phyloP scores from a whole-genome alignment of 2,888 invertebrate species.

The Sminthurinus aureus region DNA sequence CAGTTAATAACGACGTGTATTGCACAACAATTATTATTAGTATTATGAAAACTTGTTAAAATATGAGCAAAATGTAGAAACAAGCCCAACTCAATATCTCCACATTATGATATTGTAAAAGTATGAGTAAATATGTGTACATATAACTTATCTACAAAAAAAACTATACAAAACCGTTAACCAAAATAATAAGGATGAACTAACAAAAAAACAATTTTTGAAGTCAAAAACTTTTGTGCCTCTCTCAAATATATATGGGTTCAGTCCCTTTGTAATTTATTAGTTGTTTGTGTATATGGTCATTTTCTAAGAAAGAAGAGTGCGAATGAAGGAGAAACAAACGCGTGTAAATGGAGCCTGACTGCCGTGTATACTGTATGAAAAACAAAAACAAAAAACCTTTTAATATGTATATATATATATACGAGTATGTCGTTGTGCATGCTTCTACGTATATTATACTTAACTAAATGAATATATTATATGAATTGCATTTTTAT shows the following conservation, averaged over 20 bases:
- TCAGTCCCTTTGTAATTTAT: slow-evolving; percentile 31
- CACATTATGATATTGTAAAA: background rate
- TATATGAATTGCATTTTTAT: background rate
- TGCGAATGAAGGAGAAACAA: slow-evolving; percentile 14
- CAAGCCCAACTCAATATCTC: background rate
- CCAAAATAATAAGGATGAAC: slow-evolving; percentile 4
- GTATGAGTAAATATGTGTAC: background rate
- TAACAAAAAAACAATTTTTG: background rate
- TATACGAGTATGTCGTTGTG: slow-evolving; percentile 24
- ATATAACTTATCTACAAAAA: background rate
- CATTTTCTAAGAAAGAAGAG: slow-evolving; percentile 12
- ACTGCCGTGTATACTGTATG: slow-evolving; percentile 9
- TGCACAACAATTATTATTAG: background rate
- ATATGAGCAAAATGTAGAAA: background rate
- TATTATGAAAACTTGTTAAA: background rate
- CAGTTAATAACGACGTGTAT: background rate
- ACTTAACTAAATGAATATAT: background rate
- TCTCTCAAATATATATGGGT: background rate
- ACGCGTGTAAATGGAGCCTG: slow-evolving; percentile 12
- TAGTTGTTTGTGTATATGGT: slow-evolving; percentile 20
- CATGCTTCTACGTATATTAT: slow-evolving; percentile 11
- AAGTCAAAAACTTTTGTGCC: slow-evolving; percentile 32
- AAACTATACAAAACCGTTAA: background rate
- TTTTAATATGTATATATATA: background rate
- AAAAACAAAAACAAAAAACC: background rate